phyloP scores from a whole-genome alignment of 2,113 vertebrate genomes.

The Lampris megalopsis region DNA sequence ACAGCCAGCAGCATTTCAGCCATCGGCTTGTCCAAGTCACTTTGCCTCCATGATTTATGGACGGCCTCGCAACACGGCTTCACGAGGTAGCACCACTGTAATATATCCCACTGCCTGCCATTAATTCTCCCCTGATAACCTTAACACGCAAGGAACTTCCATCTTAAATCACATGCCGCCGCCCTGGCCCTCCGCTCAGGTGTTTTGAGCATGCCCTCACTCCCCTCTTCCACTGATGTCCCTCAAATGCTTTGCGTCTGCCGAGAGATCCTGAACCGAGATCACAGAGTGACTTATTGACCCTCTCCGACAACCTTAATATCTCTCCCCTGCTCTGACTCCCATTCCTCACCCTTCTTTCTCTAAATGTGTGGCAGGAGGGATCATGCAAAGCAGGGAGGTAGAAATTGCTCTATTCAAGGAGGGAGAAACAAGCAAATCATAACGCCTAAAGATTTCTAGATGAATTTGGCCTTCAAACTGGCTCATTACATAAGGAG shows the following conservation, averaged over 20 bases:
- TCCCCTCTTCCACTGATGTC: background rate
- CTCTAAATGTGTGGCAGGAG: background rate
- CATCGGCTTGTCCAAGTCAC: slow-evolving; percentile 79
- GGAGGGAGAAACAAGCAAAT: slow-evolving; percentile 35
- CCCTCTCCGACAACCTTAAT: slow-evolving; percentile 28
- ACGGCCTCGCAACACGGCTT: slow-evolving; percentile 73
- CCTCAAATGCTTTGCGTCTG: slow-evolving; percentile 28
- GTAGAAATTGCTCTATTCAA: slow-evolving; percentile 17
- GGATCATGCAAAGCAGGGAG: slow-evolving; percentile 17
- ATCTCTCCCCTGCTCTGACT: background rate
- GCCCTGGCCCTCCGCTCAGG: slow-evolving; percentile 39
- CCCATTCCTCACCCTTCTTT: background rate
- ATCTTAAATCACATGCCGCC: slow-evolving; percentile 68
- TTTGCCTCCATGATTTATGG: slow-evolving; percentile 80
- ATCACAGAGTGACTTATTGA: slow-evolving; percentile 47
- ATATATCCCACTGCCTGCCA: slow-evolving; percentile 71
- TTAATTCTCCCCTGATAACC: slow-evolving; percentile 80
- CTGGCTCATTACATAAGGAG: slow-evolving; percentile 52
- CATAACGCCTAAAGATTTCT: slow-evolving; percentile 34
- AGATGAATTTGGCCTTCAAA: slow-evolving; percentile 43
- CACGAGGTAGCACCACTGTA: slow-evolving; percentile 64
- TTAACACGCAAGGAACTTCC: slow-evolving; percentile 73
- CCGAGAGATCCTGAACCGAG: slow-evolving; percentile 21
- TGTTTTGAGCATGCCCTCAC: slow-evolving; percentile 35
- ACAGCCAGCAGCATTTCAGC: slow-evolving; percentile 75